A percentile compares a stretch with the other conserved stretches of the same genome.
Conservation (phyloP, 2,797 vertebrate species). For the Peromyscus eremicus region DNA sequence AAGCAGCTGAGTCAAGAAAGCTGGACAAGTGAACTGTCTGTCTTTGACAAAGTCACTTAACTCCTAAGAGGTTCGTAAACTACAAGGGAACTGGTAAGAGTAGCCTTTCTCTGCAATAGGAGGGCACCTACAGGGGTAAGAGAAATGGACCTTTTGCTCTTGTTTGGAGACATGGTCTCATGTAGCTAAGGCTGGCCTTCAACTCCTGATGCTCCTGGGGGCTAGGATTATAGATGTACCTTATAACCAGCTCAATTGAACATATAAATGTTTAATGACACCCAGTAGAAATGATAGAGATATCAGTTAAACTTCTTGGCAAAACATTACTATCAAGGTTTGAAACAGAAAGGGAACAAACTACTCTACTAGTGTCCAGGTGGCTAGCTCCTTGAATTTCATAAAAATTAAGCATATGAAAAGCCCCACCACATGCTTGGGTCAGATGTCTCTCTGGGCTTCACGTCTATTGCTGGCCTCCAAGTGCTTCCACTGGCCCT, state of each 20-base stretch:
- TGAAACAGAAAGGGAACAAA: constrained; percentile 68
- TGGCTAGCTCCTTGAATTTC: constrained; percentile 54
- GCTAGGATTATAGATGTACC: not conserved
- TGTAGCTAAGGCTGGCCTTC: not conserved
- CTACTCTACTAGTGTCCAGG: constrained; percentile 52
- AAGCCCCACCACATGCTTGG: not conserved
- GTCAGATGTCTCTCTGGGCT: not conserved
- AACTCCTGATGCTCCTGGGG: not conserved
- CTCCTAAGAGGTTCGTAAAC: constrained; percentile 79
- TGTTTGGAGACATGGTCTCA: not conserved
- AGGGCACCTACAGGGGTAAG: constrained; percentile 67
- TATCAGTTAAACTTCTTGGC: constrained; percentile 66
- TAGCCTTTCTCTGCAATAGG: constrained; percentile 60
- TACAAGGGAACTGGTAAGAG: constrained; percentile 73
- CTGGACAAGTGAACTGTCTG: constrained; percentile 76
- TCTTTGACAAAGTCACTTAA: constrained; percentile 71
- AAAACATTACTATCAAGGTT: constrained; percentile 58
- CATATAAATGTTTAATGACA: constrained; percentile 77
- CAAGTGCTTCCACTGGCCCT: not conserved
- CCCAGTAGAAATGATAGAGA: constrained; percentile 77
- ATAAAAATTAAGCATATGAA: constrained; percentile 8
- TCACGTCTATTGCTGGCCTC: not conserved
- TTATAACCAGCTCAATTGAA: not conserved
- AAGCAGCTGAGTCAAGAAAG: constrained; percentile 75
- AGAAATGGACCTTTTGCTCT: constrained; percentile 24